These are phyloP conservation scores for Scopus umbretta DNA, from an alignment of 2,113 vertebrate genomes.

Conservation along the genomic window DNA sequence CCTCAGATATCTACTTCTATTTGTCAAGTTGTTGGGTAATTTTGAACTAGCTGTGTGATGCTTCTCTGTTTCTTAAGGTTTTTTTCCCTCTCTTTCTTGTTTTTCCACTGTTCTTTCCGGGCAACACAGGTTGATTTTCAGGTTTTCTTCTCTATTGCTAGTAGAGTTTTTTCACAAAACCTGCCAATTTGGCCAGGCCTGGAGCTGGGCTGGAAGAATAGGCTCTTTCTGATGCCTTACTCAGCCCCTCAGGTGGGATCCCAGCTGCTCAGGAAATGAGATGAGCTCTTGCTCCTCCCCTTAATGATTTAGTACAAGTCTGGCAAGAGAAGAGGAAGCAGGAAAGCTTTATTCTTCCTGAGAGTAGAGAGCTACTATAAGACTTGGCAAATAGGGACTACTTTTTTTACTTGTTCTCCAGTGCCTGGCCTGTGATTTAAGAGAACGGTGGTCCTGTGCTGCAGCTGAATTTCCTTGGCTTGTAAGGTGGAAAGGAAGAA, in stretches of 20 bases:
- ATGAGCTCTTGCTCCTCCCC: slow-evolving; percentile 11
- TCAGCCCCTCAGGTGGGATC: slow-evolving; percentile 25
- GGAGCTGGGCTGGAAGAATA: not conserved
- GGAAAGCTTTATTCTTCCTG: not conserved
- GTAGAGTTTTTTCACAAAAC: not conserved
- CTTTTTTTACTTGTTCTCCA: not conserved
- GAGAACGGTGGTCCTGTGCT: not conserved
- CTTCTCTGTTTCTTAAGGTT: not conserved
- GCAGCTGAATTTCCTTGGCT: not conserved
- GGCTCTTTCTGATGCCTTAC: not conserved
- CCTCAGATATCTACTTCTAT: not conserved
- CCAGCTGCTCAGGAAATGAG: not conserved
- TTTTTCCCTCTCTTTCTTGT: not conserved
- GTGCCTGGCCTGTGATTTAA: not conserved
- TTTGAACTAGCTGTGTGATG: not conserved
- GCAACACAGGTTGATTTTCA: not conserved
- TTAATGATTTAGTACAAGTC: not conserved
- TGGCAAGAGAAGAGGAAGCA: not conserved
- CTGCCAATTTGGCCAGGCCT: not conserved
- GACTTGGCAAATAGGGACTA: not conserved
- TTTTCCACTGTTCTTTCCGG: not conserved
- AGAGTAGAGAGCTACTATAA: not conserved
- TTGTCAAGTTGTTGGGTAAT: not conserved
- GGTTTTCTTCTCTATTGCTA: not conserved
- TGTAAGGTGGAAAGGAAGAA: not conserved